Evolutionary conservation across 1,140 invertebrate genomes (phyloP), one percentile per base, ranked within the genome.

Genomic region (Anastrepha ludens): DNA sequence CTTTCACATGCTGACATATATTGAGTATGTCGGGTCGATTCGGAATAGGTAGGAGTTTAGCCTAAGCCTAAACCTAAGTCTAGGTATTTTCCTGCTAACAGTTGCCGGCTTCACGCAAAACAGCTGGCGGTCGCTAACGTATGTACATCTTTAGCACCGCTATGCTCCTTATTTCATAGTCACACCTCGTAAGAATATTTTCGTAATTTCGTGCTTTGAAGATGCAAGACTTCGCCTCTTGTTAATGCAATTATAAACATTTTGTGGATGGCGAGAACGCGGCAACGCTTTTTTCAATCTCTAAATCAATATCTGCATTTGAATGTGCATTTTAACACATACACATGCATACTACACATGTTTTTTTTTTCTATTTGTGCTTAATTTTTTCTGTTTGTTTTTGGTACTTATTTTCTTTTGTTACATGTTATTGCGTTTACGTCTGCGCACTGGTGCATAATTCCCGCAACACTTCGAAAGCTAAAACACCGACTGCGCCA

Each of bases 401-500:
- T 29, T 29, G 8, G 13, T 62, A 74, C 8, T 11, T 74, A 6
- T 81, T 81, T 81, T 81, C 58, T 55, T 29, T 64, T 86, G 62
- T 88, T 86, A 85, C 87, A 88, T 86, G 81, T 47, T 86, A 44
- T 85, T 88, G 85, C 87, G 65, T 88, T 88, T 88, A 78, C 85
- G 81, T 85, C 85, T 88, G 87, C 87, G 87, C 87, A 86, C 85
- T 88, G 87, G 70, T 88, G 87, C 87, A 88, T 86, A 88, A 88
- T 88, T 88, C 87, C 87, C 87, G 55, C 20, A 86, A 86, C 44
- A 55, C 74, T 81, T 74, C 41, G 47, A 62, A 62, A 29, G 29
- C 50, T 86, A 2, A 60, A 86, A 86, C 13, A 9, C 17, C 67
- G 11, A 9, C 17, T 17, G 74, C 15, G 17, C 15, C 47, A 29